These are phyloP conservation scores for Panthera uncia DNA, from an alignment of 2,113 vertebrate species.

Conservation along the genomic window DNA sequence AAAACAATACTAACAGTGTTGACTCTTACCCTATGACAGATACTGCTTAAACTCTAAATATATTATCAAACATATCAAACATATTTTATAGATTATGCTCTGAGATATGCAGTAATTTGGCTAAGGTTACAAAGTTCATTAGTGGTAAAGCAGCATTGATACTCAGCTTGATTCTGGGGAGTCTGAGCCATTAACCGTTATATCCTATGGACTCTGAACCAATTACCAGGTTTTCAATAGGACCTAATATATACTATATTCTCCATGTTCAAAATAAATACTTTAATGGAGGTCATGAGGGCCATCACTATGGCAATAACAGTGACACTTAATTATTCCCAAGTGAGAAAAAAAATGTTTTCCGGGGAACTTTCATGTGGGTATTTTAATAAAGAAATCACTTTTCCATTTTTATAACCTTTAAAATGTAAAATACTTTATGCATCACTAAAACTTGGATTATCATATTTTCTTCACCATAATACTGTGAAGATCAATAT, in stretches of 20 bases:
- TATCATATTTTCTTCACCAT: background rate
- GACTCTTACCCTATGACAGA: background rate
- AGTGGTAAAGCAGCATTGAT: background rate
- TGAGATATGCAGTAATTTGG: background rate
- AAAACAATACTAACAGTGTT: background rate
- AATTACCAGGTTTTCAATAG: background rate
- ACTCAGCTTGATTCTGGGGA: background rate
- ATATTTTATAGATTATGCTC: background rate
- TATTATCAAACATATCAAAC: background rate
- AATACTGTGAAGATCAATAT: background rate
- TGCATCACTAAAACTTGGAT: background rate
- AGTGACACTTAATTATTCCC: background rate
- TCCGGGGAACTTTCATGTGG: background rate
- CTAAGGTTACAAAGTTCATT: background rate
- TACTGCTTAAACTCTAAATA: background rate
- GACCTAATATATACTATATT: background rate
- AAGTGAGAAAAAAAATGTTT: background rate
- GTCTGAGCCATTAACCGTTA: background rate
- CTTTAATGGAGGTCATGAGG: background rate
- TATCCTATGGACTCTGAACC: background rate
- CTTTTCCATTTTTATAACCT: background rate
- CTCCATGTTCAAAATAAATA: background rate
- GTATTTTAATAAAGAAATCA: constrained; percentile 28
- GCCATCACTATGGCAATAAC: background rate
- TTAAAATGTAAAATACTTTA: background rate